A percentile compares a stretch with the other conserved stretches of the same genome.
These are phyloP conservation scores for Hozukius guyotensis DNA, from an alignment of 2,797 vertebrate genomes.

Conservation along the genomic window DNA sequence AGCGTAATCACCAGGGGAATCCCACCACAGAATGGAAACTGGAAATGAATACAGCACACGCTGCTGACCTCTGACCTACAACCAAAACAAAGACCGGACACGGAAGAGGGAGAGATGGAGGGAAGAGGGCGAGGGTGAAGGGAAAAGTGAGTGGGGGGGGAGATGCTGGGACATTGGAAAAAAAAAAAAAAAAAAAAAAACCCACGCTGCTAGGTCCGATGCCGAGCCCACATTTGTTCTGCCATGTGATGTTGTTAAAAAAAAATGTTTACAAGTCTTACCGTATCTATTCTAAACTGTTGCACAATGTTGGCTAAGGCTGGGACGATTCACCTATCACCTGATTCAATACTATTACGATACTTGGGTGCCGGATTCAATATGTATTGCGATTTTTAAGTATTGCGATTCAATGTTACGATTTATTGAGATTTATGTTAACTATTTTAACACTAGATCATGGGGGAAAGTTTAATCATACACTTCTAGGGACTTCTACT, in stretches of 20 bases:
- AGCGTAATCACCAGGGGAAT: slow-evolving; percentile 69
- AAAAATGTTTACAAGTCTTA: slow-evolving; percentile 18
- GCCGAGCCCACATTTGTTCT: slow-evolving; percentile 18
- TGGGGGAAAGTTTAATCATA: too few species aligned
- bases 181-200: neutral
- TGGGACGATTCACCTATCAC: too few species aligned
- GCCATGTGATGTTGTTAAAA: slow-evolving; percentile 33
- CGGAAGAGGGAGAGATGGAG: slow-evolving; percentile 24
- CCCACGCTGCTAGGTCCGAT: neutral
- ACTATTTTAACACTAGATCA: too few species aligned
- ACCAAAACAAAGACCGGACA: slow-evolving; percentile 75
- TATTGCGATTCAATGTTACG: too few species aligned
- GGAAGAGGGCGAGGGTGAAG: slow-evolving; percentile 37
- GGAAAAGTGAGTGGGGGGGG: slow-evolving; percentile 18
- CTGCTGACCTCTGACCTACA: slow-evolving; percentile 66
- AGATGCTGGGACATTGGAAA: neutral
- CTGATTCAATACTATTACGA: too few species aligned
- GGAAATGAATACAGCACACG: slow-evolving; percentile 73
- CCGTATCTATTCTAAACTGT: slow-evolving; percentile 9
- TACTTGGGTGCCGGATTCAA: too few species aligned
- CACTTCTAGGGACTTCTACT: too few species aligned
- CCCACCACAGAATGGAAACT: slow-evolving; percentile 75
- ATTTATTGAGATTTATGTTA: too few species aligned
- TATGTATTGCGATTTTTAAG: too few species aligned
- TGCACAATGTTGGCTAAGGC: slow-evolving; percentile 2